Evolutionary conservation across 2,888 invertebrate species (phyloP), one percentile per base, ranked within the genome.

Genomic region (Serrognathus titanus): DNA sequence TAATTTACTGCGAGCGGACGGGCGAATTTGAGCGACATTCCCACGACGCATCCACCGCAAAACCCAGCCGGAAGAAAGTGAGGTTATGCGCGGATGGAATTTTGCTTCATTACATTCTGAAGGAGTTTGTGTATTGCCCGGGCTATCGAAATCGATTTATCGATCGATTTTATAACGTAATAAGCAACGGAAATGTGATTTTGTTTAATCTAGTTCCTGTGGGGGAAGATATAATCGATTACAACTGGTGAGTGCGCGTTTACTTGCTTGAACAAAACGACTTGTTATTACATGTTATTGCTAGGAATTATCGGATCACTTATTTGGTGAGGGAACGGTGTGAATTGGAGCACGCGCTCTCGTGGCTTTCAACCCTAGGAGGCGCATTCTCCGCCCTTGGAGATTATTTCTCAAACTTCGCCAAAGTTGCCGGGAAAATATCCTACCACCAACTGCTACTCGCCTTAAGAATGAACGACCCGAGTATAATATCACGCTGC

Each of bases 301-400:
- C 41, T 49, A 84, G 85, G 83, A 82, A 82, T 66, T 70, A 79
- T 39, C 79, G 78, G 66, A 69, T 84, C 38, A 74, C 74, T 11
- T 62, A 69, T 45, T 75, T 84, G 68, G 73, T 81, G 3, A 72
- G 86, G 80, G 88, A 87, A 63, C 82, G 83, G 65, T 81, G 87
- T 61, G 92, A 94, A 77, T 79, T 92, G 66, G 93, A 94, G 66
- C 84, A 90, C 78, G 84, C 92, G 31, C 86, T 97, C 82, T 94
- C 95, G 12, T 96, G 96, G 94, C 78, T 98, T 20, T 97, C 97
- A 13, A 97, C 98, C 1, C 82, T 98, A 11, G 98, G 97, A 2
- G 97, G 97, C 47, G 97, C 95, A 1, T 97, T 92, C 77, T 97
- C 97, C 2, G 92, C 97, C 1, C 81, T 98, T 52, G 98, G 97